A percentile compares a stretch with the other conserved stretches of the same genome.
Evolutionary conservation across 2,888 invertebrate genomes (phyloP).

Genomic region (Mythimna vitellina): DNA sequence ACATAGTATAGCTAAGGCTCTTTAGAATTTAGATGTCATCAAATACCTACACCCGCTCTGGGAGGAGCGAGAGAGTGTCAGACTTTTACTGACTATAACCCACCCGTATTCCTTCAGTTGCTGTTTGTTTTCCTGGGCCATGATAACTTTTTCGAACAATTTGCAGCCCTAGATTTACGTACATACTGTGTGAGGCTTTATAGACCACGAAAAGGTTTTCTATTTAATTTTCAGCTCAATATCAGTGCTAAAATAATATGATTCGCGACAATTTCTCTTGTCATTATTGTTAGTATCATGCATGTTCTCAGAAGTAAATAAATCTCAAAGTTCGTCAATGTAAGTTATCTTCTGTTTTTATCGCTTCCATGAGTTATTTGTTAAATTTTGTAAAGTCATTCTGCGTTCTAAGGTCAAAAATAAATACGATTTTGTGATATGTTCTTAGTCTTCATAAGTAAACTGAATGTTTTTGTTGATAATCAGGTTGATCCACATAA

Average conservation of each 20-base stretch:
- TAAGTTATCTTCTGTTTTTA: background rate
- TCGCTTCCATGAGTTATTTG: background rate
- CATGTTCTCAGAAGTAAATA: background rate
- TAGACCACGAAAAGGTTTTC: background rate
- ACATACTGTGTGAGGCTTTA: background rate
- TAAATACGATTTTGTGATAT: background rate
- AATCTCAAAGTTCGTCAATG: background rate
- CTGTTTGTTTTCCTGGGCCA: no score
- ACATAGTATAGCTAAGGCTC: no score
- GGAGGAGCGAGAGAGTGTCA: no score
- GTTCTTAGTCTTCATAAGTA: background rate
- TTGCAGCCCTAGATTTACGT: no score
- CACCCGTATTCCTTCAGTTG: no score
- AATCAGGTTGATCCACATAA: background rate
- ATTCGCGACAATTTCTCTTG: background rate
- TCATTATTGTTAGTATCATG: background rate
- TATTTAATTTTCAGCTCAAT: background rate
- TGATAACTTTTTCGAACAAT: no score
- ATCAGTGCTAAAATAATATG: background rate
- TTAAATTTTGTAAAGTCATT: conserved; percentile 9
- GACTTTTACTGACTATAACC: no score
- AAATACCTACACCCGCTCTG: no score
- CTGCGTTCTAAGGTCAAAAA: background rate
- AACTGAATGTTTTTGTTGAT: background rate
- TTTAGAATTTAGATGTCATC: no score